Conservation (phyloP, 2,888 invertebrate species). For the Empis stercorea region DNA sequence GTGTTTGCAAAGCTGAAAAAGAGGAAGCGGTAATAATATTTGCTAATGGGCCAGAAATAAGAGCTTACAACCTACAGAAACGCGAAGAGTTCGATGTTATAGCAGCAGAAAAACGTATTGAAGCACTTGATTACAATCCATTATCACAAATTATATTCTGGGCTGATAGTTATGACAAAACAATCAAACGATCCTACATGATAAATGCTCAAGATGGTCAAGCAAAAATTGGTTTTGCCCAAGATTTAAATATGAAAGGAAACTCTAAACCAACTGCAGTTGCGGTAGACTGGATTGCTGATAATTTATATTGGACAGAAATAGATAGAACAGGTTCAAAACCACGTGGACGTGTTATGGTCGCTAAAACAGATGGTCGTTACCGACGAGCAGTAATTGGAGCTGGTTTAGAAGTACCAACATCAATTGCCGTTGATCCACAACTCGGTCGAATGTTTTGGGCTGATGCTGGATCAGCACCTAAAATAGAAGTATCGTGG, state of each 20-base stretch:
- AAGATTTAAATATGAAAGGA: conserved; percentile 74
- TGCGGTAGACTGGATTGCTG: conserved; percentile 87
- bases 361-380: conserved; percentile 78
- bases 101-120: conserved; percentile 74
- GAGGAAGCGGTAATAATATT: conserved; percentile 56
- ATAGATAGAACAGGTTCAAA: conserved; percentile 60
- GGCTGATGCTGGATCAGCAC: conserved; percentile 81
- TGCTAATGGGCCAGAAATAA: conserved; percentile 77
- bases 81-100: conserved; percentile 65
- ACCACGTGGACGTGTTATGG: conserved; percentile 70
- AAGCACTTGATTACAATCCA: conserved; percentile 84
- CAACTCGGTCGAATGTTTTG: conserved; percentile 80
- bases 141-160: conserved; percentile 79
- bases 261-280: conserved; percentile 76
- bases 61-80: conserved; percentile 53
- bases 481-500: conserved; percentile 91
- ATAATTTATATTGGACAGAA: conserved; percentile 92
- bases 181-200: conserved; percentile 85
- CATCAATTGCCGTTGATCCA: conserved; percentile 79
- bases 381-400: conserved; percentile 70
- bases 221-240: conserved; percentile 70
- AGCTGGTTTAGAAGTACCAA: conserved; percentile 71
- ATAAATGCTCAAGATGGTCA: conserved; percentile 63
- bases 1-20: conserved; percentile 64
- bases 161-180: conserved; percentile 85